Evolutionary conservation across 2,797 vertebrate species (phyloP).

Genomic region (Cyclopterus lumpus): DNA sequence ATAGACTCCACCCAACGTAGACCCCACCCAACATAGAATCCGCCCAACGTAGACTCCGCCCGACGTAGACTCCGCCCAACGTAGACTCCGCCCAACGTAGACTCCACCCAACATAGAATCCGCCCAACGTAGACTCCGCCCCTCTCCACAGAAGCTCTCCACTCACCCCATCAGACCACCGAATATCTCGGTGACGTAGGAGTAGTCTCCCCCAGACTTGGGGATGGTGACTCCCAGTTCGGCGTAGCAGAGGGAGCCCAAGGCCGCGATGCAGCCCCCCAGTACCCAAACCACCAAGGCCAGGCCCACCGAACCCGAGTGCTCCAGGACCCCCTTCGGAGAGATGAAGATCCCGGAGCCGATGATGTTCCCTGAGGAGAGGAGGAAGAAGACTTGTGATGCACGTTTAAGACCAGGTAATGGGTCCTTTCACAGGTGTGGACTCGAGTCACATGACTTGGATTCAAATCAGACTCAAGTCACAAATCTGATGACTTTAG

Average conservation of each 20-base stretch:
- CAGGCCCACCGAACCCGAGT: conserved; percentile 93
- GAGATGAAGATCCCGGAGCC: conserved; percentile 99
- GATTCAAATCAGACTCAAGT: too few relatives aligned
- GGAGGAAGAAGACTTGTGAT: neutral
- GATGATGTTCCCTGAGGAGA: conserved; percentile 93
- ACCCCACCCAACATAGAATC: too few relatives aligned
- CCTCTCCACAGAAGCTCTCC: neutral
- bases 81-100: too few relatives aligned
- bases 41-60: too few relatives aligned
- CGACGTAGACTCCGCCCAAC: too few relatives aligned
- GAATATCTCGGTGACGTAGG: conserved; percentile 97
- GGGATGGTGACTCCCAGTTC: conserved; percentile 97
- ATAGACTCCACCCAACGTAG: too few relatives aligned
- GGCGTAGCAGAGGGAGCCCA: conserved; percentile 95
- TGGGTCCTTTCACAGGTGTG: too few relatives aligned
- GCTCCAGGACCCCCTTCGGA: conserved; percentile 96
- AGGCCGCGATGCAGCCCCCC: conserved; percentile 90
- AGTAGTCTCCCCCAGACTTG: conserved; percentile 97
- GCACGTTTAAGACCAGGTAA: too few relatives aligned
- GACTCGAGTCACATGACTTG: too few relatives aligned
- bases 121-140: too few relatives aligned
- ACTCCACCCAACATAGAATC: too few relatives aligned
- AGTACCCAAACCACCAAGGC: conserved; percentile 94
- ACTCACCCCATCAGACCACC: conserved; percentile 95
- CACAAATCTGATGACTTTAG: too few relatives aligned